A percentile compares a stretch with the other conserved stretches of the same genome.
Conservation (phyloP, 2,113 vertebrate species). For the Seriola dumerili region DNA sequence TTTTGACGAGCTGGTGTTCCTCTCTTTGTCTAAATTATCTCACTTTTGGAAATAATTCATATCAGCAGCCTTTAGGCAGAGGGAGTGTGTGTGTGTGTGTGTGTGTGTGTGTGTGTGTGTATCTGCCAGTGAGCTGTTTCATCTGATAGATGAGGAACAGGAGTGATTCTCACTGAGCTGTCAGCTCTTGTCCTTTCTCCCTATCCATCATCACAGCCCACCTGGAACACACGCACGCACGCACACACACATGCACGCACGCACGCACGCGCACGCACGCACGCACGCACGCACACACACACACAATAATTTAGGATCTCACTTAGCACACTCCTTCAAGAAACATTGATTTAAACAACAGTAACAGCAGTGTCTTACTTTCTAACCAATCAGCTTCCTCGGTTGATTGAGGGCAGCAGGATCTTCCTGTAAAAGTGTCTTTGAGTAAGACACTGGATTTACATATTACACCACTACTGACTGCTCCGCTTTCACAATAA, state of each 20-base stretch:
- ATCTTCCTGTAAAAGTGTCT: background rate
- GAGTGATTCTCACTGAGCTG: constrained; percentile 66
- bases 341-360: constrained; percentile 18
- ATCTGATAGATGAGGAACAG: constrained; percentile 74
- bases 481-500: background rate
- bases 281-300: constrained; percentile 13
- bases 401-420: background rate
- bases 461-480: background rate
- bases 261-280: constrained; percentile 13
- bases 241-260: constrained; percentile 6
- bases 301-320: constrained; percentile 16
- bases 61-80: background rate
- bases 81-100: constrained; percentile 24
- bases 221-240: constrained; percentile 31
- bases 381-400: constrained; percentile 10
- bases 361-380: constrained; percentile 21
- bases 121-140: constrained; percentile 43
- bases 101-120: constrained; percentile 23
- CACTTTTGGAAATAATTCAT: constrained; percentile 2
- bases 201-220: constrained; percentile 67
- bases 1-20: constrained; percentile 9
- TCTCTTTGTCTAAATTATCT: constrained; percentile 26
- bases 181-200: constrained; percentile 50
- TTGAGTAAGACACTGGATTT: background rate
- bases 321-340: constrained; percentile 7